Evolutionary conservation across 2,888 invertebrate genomes (phyloP), one percentile per base, ranked within the genome.

Genomic region (Volucella bombylans): DNA sequence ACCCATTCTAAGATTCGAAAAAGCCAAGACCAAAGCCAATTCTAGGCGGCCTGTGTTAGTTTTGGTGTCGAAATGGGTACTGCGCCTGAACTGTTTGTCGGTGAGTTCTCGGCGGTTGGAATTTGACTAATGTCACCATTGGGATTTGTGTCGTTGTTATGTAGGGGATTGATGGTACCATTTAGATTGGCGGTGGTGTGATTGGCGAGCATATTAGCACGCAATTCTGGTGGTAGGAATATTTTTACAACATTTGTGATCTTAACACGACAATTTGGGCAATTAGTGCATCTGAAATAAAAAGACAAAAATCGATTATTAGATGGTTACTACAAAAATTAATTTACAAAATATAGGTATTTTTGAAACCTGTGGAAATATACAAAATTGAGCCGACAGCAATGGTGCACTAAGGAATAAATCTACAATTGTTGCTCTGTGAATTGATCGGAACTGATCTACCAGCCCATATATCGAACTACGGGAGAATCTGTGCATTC

Each of bases 231-330:
- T 64, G 91, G 91, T 86, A 92, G 88, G 89, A 90, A 92, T 87
- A 92, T 90, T 89, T 91, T 91, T 85, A 90, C 90, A 79, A 90
- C 89, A 87, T 87, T 90, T 73, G 89, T 90, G 57, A 91, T 90
- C 87, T 89, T 91, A 0, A 89, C 90, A 15, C 92, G 91, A 77
- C 92, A 92, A 86, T 90, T 90, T 6, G 92, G 92, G 82, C 92
- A 92, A 73, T 89, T 90, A 81, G 88, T 90, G 88, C 92, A 91
- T 87, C 91, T 92, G 81, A 1, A 89, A 87, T 4, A 14, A 4
- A n/a, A 72, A 59, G 14, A 59, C 15, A 73, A 38, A 43, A 43
- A 47, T 47, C 47, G 18, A 47, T 0, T 18, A 11, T 67, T 68
- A 68, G 31, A 39, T 52, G 1, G 3, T 1, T 23, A 45, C 15